A percentile compares a stretch with the other conserved stretches of the same genome.
Evolutionary conservation across 2,113 vertebrate species (phyloP).

Genomic region (Jacana jacana): DNA sequence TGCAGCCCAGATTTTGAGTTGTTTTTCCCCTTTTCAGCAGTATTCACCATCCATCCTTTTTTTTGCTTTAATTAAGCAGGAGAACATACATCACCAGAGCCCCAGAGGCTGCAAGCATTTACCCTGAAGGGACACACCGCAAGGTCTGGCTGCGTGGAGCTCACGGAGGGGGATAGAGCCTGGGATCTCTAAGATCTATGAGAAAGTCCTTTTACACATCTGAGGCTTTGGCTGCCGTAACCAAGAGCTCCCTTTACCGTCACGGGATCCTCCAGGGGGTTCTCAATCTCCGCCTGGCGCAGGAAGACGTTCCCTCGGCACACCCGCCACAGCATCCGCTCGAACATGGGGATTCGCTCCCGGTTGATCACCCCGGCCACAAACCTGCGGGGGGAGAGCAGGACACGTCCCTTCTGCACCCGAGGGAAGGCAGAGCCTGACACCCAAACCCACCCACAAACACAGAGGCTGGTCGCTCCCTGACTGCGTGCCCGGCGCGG

Average conservation of each 20-base stretch:
- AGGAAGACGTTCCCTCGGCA: slow-evolving; percentile 97
- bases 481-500: rapidly evolving
- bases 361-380: slow-evolving; percentile 96
- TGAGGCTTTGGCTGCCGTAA: not conserved
- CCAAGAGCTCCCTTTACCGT: slow-evolving; percentile 73
- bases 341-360: slow-evolving; percentile 94
- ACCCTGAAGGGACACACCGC: not conserved
- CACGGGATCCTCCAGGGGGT: slow-evolving; percentile 91
- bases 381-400: slow-evolving; percentile 77
- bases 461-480: rapidly evolving
- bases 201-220: not conserved
- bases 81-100: not conserved
- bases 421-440: rapidly evolving
- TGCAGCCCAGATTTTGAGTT: not conserved
- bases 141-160: rapidly evolving
- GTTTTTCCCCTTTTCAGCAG: not conserved
- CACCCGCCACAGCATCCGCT: slow-evolving; percentile 98
- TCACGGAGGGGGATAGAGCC: not conserved
- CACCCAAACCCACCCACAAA: rapidly evolving
- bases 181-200: too few species aligned
- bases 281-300: slow-evolving; percentile 94
- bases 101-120: not conserved
- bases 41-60: not conserved
- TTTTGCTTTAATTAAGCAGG: not conserved
- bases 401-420: rapidly evolving